A percentile compares a stretch with the other conserved stretches of the same genome.
Evolutionary conservation across 2,888 invertebrate genomes (phyloP).

Genomic region (Lycia hirtaria): DNA sequence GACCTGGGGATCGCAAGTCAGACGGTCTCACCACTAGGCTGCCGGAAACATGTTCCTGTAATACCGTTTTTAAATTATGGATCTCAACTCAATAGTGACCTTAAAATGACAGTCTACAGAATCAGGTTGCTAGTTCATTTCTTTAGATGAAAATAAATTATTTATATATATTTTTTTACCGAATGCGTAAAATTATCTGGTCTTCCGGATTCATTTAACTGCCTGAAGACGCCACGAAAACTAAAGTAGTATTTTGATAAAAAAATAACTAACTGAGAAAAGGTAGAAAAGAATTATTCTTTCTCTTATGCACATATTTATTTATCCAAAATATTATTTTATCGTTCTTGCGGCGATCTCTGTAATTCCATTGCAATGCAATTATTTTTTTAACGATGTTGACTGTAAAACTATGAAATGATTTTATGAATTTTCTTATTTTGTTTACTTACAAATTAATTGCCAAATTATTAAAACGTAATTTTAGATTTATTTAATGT

Average conservation of each 20-base stretch:
- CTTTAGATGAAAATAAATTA: constrained; percentile 32
- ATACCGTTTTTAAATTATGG: neutral
- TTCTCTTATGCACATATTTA: neutral
- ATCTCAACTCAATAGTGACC: neutral
- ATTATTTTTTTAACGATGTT: constrained; percentile 19
- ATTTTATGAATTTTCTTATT: constrained; percentile 31
- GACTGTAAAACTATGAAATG: constrained; percentile 20
- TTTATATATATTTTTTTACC: constrained; percentile 6
- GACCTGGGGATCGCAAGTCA: too few relatives aligned
- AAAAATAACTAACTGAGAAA: neutral
- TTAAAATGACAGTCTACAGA: neutral
- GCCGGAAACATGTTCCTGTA: too few relatives aligned
- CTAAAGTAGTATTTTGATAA: neutral
- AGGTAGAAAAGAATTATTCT: neutral
- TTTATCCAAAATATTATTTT: neutral
- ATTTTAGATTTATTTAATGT: constrained; percentile 41
- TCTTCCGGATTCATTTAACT: constrained; percentile 55
- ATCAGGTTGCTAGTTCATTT: constrained; percentile 5
- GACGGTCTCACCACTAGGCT: too few relatives aligned
- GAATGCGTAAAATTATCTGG: constrained; percentile 36
- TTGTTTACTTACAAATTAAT: constrained; percentile 34
- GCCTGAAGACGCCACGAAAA: constrained; percentile 1
- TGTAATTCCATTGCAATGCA: constrained; percentile 22
- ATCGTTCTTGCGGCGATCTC: neutral
- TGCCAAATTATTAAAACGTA: constrained; percentile 44